A percentile compares a stretch with the other conserved stretches of the same genome.
These are phyloP conservation scores for Harlomillsia oculata DNA, from an alignment of 1,140 invertebrate genomes.

Conservation along the genomic window DNA sequence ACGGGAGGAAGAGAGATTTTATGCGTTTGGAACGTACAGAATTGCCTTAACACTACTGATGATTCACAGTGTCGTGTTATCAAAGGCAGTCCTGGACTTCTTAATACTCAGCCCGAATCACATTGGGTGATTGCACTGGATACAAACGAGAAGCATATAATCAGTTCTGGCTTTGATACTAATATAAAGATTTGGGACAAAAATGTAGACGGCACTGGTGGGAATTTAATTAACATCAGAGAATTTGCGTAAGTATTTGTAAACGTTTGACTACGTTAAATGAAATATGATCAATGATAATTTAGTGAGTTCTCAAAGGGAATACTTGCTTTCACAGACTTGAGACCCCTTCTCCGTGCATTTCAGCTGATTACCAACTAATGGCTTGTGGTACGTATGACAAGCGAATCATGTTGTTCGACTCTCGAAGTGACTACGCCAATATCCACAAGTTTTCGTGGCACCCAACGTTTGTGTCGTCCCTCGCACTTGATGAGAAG, in stretches of 20 bases:
- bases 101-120: neutral
- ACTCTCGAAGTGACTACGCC: slow-evolving; percentile 36
- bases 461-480: slow-evolving; percentile 41
- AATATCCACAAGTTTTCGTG: slow-evolving; percentile 33
- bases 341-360: slow-evolving; percentile 39
- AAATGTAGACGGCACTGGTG: slow-evolving; percentile 27
- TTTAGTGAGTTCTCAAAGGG: slow-evolving; percentile 3
- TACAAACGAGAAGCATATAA: slow-evolving; percentile 36
- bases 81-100: neutral
- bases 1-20: slow-evolving; percentile 19
- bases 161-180: slow-evolving; percentile 42
- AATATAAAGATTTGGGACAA: slow-evolving; percentile 40
- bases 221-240: slow-evolving; percentile 16
- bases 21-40: slow-evolving; percentile 25
- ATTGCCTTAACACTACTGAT: slow-evolving; percentile 13
- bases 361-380: slow-evolving; percentile 38
- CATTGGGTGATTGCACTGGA: slow-evolving; percentile 42
- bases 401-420: slow-evolving; percentile 39
- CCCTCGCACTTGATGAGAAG: slow-evolving; percentile 40
- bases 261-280: slow-evolving; percentile 11
- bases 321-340: slow-evolving; percentile 37
- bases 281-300: neutral
- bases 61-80: neutral
- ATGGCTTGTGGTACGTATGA: slow-evolving; percentile 41
- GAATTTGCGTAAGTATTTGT: slow-evolving; percentile 36